Base-by-base conservation (phyloP, 2,113 vertebrate genomes). In the Seriola dumerili region DNA sequence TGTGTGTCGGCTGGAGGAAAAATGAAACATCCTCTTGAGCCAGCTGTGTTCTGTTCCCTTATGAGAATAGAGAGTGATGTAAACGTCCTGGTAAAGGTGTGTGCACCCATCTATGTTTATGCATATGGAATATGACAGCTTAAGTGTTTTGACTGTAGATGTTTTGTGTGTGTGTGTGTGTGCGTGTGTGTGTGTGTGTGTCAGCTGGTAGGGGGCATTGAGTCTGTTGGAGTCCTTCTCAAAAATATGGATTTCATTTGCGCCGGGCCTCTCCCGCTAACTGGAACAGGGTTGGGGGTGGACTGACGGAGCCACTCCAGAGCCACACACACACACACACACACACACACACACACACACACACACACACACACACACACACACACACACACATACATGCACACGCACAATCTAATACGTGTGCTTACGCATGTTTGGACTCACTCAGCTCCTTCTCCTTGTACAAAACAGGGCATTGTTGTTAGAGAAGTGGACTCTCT, bases 201-300 rank as follows among this genome's bases (percentile, higher is more conserved):
- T 85, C 57, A 57, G 81, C 64, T 68, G 72, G 66, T 78, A 72
- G 68, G 74, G 68, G 50, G 68, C 81, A 66, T 80, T 74, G 72
- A 78, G 85, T 85, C 72, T 80, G 58, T 62, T 72, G 69, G 66
- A 80, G 78, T 76, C 55, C 55, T 73, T 64, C 40, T 44, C 61
- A 80, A 70, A 92, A 94, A 93, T 89, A 79, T 93, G 94, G 89
- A 82, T 79, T 86, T 91, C 38, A 94, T 94, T 93, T 94, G 76
- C 55, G 81, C 54, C 0, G 78, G 89, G 86, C 85, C 88, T 91
- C 73, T 78, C 81, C 66, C 67, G 52, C 76, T 84, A 84, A 88
- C 83, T 90, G 83, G 83, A 90, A 89, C 50, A 76, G 50, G 82
- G 48, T 84, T 85, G 71, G 66, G 69, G 77, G 70, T 78, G 72